Conservation (phyloP, 1,140 invertebrate genomes). For the Listronotus oregonensis region DNA sequence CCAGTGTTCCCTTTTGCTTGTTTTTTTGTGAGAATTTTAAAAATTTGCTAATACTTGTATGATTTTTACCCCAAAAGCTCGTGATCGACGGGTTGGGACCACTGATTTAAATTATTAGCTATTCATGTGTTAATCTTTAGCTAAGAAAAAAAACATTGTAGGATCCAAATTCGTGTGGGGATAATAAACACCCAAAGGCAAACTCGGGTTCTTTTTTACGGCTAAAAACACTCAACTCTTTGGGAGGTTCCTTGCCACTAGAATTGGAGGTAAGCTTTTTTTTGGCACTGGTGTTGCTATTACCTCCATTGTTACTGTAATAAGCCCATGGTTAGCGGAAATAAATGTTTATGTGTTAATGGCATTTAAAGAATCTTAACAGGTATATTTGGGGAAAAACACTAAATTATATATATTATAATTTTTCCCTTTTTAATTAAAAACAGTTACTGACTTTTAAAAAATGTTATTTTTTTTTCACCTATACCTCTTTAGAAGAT, state of each 20-base stretch:
- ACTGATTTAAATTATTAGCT: too few species aligned
- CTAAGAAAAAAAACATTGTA: too few species aligned
- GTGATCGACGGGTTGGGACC: too few species aligned
- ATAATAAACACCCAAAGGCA: slow-evolving; percentile 74
- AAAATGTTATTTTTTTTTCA: background rate
- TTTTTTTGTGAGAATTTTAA: too few species aligned
- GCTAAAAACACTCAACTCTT: slow-evolving; percentile 76
- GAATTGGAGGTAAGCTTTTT: slow-evolving; percentile 65
- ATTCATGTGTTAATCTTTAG: too few species aligned
- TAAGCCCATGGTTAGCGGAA: slow-evolving; percentile 78
- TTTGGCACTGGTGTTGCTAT: slow-evolving; percentile 81
- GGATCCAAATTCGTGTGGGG: slow-evolving; percentile 75
- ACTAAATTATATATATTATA: background rate
- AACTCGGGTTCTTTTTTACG: slow-evolving; percentile 86
- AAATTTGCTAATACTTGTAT: too few species aligned
- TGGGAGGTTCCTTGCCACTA: slow-evolving; percentile 60
- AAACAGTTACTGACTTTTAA: background rate
- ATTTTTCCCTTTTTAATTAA: background rate
- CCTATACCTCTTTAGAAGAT: too few species aligned
- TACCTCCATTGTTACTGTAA: slow-evolving; percentile 79
- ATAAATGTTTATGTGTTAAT: slow-evolving; percentile 73
- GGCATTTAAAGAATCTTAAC: slow-evolving; percentile 76
- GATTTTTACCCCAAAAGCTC: too few species aligned
- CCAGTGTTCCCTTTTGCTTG: too few species aligned
- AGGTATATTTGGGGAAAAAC: slow-evolving; percentile 83